Base-by-base conservation (phyloP, 2,888 invertebrate species). In the Crioceris asparagi region DNA sequence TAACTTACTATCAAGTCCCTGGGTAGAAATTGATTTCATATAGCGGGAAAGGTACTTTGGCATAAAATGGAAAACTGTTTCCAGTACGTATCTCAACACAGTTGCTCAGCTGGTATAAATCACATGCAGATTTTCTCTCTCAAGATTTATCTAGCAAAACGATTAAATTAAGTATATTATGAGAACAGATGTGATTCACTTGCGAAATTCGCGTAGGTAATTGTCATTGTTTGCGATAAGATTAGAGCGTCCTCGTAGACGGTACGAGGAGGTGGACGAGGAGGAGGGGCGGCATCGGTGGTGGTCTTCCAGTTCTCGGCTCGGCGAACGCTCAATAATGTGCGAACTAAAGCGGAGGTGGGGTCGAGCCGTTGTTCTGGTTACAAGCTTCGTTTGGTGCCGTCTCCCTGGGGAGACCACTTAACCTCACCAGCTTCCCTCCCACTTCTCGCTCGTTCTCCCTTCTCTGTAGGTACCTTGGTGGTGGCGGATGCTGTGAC, bases 311-410 rank as follows among this genome's bases (percentile, higher is more conserved):
- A 67, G 68, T 68, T 61, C 60, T 66, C 68, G 67, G 66, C 68
- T 69, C 67, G 67, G 61, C 69, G 66, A 66, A 66, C 69, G 70
- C 67, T 70, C 70, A 70, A 71, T 71, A 71, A 71, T 66, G 70
- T 70, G 70, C 70, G 69, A 70, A 70, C 66, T 66, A 64, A 66
- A 67, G 64, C 62, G 64, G 64, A 64, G 65, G 66, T 64, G 66
- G 59, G 56, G 57, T 26, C 33, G 41, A 27, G 40, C 50, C 57
- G 56, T 58, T 62, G 62, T 62, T 62, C 60, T 56, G 62, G 64
- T 64, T 64, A 60, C 61, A 64, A 62, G 64, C 57, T 60, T 65
- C 63, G 62, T 62, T 64, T 62, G 62, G 55, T 56, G 54, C 56
- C 57, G 54, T 58, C 56, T 58, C 61, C 57, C 61, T 53, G 51